Conservation (phyloP, 1,140 invertebrate genomes). For the Geopemphigus sp. region DNA sequence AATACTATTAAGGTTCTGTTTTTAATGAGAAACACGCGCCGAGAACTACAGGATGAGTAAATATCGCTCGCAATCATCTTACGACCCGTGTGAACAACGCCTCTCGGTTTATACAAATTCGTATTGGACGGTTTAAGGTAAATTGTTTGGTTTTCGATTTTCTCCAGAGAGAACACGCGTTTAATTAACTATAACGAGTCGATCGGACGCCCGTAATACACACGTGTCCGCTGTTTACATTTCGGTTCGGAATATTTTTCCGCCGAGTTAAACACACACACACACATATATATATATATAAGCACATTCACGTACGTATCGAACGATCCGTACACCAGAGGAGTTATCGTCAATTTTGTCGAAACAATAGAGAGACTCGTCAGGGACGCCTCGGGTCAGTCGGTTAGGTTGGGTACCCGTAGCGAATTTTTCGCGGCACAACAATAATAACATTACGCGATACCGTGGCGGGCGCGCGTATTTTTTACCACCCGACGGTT, state of each 20-base stretch:
- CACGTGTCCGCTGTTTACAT: neutral
- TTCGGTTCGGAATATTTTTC: neutral
- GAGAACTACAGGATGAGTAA: neutral
- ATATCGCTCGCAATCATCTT: neutral
- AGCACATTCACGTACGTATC: too few relatives aligned
- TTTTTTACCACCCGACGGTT: constrained; percentile 29
- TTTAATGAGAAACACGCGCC: neutral
- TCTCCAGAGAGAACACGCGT: neutral
- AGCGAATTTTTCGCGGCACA: neutral
- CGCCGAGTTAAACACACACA: constrained; percentile 29
- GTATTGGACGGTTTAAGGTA: too few relatives aligned
- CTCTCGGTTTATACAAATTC: neutral
- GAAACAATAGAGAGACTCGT: constrained; percentile 20
- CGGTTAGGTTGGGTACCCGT: neutral
- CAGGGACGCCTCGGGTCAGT: neutral
- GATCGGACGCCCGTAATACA: neutral
- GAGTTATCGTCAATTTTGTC: constrained; percentile 23
- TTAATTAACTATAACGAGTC: neutral
- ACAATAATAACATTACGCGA: constrained; percentile 24
- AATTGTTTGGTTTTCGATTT: neutral
- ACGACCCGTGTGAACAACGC: neutral
- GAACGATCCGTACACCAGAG: too few relatives aligned
- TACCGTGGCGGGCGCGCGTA: too few relatives aligned
- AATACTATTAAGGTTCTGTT: neutral
- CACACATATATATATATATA: too few relatives aligned